Base-by-base conservation (phyloP, 2,797 vertebrate species). In the Sebastes steindachneri region DNA sequence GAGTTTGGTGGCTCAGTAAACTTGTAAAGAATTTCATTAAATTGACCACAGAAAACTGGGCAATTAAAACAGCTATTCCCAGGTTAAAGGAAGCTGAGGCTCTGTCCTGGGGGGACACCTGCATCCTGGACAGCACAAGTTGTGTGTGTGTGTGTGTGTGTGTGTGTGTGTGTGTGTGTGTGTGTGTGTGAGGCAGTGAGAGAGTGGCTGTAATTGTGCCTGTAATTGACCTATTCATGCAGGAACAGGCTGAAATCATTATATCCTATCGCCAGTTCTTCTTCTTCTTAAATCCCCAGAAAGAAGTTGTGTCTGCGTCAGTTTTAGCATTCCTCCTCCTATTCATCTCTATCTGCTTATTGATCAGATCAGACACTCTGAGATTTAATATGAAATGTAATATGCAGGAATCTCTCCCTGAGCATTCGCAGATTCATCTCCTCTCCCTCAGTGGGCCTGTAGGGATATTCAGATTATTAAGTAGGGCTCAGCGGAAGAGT, bases 401-500 rank as follows among this genome's bases (percentile, higher is more conserved):
- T 95, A 95, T 96, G 92, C 93, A 94, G 91, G 90, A 93, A 95
- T 94, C 91, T 91, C 93, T 93, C 92, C 93, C 93, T 77, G 91
- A 94, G 91, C 93, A 92, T 92, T 92, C 82, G 11, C 85, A 91
- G 92, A 90, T 95, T 95, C 95, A 95, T 96, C 96, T 95, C 90
- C 91, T 95, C 94, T 95, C 85, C 89, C 87, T 91, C 92, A 94
- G 94, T 93, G 95, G 92, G 93, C 93, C 96, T 95, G 93, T 94
- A 95, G 96, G 95, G 96, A 96, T 95, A 94, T 95, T 95, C 93
- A 87, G 94, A 96, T 96, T 96, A 96, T 96, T 96, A 96, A 96
- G 95, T 96, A 95, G 95, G 91, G 94, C 95, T 95, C 95, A 94
- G 92, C 87, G 80, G 92, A 94, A 91, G 93, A 94, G 93, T 95